These are phyloP conservation scores for Emydoidea blandingii DNA, from an alignment of 2,797 vertebrate genomes.

Conservation along the genomic window DNA sequence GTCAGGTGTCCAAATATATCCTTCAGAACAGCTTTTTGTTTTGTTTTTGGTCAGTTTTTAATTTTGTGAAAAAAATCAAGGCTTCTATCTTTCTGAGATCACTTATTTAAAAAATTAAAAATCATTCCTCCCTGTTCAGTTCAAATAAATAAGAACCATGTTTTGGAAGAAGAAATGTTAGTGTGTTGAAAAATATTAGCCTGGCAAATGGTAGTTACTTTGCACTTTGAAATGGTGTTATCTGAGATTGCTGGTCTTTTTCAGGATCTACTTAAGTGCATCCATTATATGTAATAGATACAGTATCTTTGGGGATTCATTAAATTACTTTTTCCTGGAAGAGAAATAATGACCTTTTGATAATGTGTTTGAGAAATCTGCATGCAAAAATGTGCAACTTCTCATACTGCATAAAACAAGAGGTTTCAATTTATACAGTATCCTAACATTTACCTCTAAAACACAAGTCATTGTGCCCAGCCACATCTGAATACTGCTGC, in stretches of 20 bases:
- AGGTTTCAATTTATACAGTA: slow-evolving; percentile 42
- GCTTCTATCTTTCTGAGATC: neutral
- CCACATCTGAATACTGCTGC: neutral
- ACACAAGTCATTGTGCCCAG: slow-evolving; percentile 25
- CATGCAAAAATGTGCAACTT: slow-evolving; percentile 1
- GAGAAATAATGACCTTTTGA: slow-evolving; percentile 51
- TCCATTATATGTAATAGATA: slow-evolving; percentile 56
- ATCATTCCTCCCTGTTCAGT: neutral
- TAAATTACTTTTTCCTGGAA: slow-evolving; percentile 53
- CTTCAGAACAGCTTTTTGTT: neutral
- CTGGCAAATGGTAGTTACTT: neutral
- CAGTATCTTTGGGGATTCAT: slow-evolving; percentile 58
- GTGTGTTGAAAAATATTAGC: neutral
- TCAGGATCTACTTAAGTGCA: slow-evolving; percentile 53
- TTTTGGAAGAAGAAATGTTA: slow-evolving; percentile 31
- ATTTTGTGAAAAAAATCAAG: neutral
- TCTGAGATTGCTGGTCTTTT: slow-evolving; percentile 45
- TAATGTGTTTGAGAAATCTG: slow-evolving; percentile 60
- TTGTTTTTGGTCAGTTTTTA: neutral
- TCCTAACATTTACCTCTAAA: slow-evolving; percentile 42
- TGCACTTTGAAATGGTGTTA: slow-evolving; percentile 13
- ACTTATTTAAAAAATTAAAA: neutral
- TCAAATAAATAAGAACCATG: neutral
- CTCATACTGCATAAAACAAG: slow-evolving; percentile 27
- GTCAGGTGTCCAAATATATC: slow-evolving; percentile 10